phyloP scores from a whole-genome alignment of 2,888 invertebrate genomes.

The Tinea pellionella region DNA sequence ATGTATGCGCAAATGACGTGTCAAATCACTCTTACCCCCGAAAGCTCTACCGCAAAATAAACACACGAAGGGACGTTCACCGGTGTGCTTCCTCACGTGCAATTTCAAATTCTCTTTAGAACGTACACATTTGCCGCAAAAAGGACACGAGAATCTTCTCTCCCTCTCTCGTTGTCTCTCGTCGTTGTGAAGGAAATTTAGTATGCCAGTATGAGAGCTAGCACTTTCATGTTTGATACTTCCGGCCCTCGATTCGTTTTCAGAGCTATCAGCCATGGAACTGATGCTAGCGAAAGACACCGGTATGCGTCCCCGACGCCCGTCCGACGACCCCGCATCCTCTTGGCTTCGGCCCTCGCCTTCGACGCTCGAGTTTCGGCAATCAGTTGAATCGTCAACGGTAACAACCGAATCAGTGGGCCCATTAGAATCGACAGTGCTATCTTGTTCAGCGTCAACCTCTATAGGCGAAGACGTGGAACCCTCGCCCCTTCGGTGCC shows the following conservation, averaged over 20 bases:
- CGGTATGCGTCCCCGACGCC: conserved; percentile 38
- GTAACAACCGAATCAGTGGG: conserved; percentile 59
- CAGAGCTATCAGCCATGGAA: conserved; percentile 65
- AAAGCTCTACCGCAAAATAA: conserved; percentile 90
- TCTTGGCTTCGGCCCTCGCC: conserved; percentile 50
- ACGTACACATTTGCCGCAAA: conserved; percentile 89
- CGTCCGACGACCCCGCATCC: conserved; percentile 33
- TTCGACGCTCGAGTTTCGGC: conserved; percentile 50
- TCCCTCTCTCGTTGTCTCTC: conserved; percentile 73
- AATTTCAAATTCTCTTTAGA: conserved; percentile 90
- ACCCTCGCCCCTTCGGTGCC: conserved; percentile 44
- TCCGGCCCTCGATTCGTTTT: conserved; percentile 56
- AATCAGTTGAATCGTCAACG: conserved; percentile 58
- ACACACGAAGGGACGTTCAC: conserved; percentile 91
- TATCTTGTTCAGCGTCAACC: conserved; percentile 74
- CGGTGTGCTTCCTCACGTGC: conserved; percentile 87
- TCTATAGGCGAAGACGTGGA: conserved; percentile 60
- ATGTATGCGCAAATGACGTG: conserved; percentile 87
- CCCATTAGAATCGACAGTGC: conserved; percentile 77
- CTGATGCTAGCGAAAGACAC: conserved; percentile 66
- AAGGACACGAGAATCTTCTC: conserved; percentile 86
- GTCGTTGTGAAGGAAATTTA: conserved; percentile 74
- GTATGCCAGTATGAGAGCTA: conserved; percentile 66
- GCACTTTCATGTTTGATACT: conserved; percentile 63
- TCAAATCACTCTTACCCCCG: conserved; percentile 89